Base-by-base conservation (phyloP, 2,113 vertebrate species). In the Charadrius vociferus region DNA sequence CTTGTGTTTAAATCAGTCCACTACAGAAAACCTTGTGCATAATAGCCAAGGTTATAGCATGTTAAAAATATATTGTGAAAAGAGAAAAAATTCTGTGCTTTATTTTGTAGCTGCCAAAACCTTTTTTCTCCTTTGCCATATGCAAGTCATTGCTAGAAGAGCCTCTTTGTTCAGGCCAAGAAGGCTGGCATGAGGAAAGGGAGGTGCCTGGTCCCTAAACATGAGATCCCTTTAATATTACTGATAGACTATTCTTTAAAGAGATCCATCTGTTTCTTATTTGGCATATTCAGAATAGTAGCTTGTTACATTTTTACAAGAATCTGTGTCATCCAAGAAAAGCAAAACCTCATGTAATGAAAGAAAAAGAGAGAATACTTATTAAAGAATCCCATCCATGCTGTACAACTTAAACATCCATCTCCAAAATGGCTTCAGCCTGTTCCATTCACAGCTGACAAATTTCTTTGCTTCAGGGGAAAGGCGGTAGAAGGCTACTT, bases 261-360 rank as follows among this genome's bases (percentile, higher is more conserved):
- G 81, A 77, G 62, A 86, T 66, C 58, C 92, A 88, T 94, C 87
- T 95, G 90, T 93, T 96, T 95, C 88, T 95, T 68, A 83, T 97
- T 93, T 90, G 85, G 67, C 59, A 78, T 80, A 83, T 94, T 94
- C 84, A 93, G 92, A 95, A 93, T 92, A 92, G 95, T 96, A 96
- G 85, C 71, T 91, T 80, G 74, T 92, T 94, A 91, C 84, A 86
- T 88, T 96, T 96, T 96, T 93, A 97, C 74, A 96, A 92, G 89
- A 88, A 94, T 83, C 55, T 88, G 15, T 53, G 59, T 65, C 74
- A 93, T 90, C 88, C 90, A 90, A 95, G 97, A 83, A 96, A 96
- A 95, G 62, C 78, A 88, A 93, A 96, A 80, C 70, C 61, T 96
- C 78, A 71, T 84, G 77, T 84, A 96, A 97, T 63, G 81, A 94